These are phyloP conservation scores for Mya arenaria DNA, from an alignment of 1,140 invertebrate species.

Conservation along the genomic window DNA sequence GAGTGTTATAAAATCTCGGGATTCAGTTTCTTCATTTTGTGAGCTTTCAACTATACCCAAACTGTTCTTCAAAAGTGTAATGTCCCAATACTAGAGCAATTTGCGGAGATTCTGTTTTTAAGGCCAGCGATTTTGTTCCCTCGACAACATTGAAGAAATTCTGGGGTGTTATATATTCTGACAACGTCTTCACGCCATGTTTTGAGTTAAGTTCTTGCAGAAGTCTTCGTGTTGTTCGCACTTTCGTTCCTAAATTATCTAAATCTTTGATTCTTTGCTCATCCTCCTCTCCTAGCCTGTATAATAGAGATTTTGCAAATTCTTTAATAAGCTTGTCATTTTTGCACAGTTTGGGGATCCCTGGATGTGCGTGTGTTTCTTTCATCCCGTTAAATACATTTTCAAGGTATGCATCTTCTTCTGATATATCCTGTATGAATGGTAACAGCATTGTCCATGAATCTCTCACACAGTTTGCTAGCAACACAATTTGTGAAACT, in stretches of 20 bases:
- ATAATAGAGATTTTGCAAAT: conserved; percentile 2
- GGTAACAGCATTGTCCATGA: conserved; percentile 2
- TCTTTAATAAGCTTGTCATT: not conserved
- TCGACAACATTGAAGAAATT: conserved; percentile 13
- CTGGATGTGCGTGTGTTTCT: conserved; percentile 19
- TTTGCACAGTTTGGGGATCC: conserved; percentile 1
- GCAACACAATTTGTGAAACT: too few relatives aligned
- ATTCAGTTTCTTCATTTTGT: not conserved
- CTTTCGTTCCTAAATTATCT: conserved; percentile 46
- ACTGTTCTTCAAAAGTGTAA: conserved; percentile 8
- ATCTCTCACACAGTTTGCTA: too few relatives aligned
- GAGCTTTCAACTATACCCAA: not conserved
- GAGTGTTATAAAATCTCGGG: conserved; percentile 4
- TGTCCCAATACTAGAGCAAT: not conserved
- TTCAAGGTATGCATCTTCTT: conserved; percentile 7
- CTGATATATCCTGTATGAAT: not conserved
- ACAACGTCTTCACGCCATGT: not conserved
- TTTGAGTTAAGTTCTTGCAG: not conserved
- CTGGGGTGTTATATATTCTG: not conserved
- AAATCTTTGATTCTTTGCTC: conserved; percentile 40
- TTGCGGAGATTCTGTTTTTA: not conserved
- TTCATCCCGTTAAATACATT: conserved; percentile 16
- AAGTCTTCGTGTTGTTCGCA: not conserved
- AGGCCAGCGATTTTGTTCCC: not conserved
- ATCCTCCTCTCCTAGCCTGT: not conserved